Percentiles rank a stretch among this genome's conserved stretches.
Conservation (phyloP, 1,140 invertebrate genomes). For the Drosophila rhopaloa region DNA sequence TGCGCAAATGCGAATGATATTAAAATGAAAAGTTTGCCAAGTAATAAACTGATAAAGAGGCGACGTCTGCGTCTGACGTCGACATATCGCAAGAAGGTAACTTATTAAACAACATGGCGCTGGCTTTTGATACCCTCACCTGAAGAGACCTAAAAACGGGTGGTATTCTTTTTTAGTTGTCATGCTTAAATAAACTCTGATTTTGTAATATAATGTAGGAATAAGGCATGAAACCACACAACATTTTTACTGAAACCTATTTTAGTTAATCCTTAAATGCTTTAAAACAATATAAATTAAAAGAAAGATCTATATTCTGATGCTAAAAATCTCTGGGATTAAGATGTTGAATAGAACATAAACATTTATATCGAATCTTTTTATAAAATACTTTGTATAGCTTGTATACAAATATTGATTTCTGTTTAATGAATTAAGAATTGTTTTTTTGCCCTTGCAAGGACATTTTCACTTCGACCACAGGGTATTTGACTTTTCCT, state of each 20-base stretch:
- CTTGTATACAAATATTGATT: no score
- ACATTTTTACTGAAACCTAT: no score
- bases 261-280: no score
- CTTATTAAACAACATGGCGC: constrained; percentile 80
- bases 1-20: constrained; percentile 81
- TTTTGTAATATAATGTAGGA: no score
- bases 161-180: background rate
- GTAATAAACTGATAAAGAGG: constrained; percentile 84
- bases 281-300: no score
- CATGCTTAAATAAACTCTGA: no score
- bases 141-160: background rate
- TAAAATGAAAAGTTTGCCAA: constrained; percentile 83
- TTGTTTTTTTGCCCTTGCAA: background rate
- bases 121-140: constrained; percentile 47
- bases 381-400: no score
- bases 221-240: no score
- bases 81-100: constrained; percentile 80
- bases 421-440: background rate
- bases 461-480: constrained; percentile 50
- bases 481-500: constrained; percentile 18
- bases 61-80: constrained; percentile 74
- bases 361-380: no score
- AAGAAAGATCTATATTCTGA: no score
- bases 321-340: no score
- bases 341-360: no score